These are phyloP conservation scores for Ectropis grisescens DNA, from an alignment of 1,140 invertebrate species.

Conservation along the genomic window DNA sequence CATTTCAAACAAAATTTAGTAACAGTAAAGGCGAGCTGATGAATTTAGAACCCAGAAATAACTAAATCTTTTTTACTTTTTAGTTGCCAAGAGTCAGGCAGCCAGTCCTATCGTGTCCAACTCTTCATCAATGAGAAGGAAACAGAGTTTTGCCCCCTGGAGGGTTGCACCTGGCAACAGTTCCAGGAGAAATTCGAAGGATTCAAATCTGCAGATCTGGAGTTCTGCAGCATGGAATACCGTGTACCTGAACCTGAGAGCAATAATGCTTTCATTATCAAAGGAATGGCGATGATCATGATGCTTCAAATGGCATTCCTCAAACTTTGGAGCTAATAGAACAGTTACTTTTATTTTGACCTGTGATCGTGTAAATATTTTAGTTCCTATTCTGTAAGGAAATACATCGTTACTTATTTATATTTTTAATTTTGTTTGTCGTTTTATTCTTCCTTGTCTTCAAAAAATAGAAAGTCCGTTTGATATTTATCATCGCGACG, in stretches of 20 bases:
- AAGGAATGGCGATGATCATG: neutral
- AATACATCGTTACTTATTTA: too few species aligned
- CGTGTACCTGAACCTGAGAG: constrained; percentile 4
- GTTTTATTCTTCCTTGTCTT: too few species aligned
- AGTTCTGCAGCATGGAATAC: constrained; percentile 30
- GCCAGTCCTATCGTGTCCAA: constrained; percentile 23
- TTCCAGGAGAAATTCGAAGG: constrained; percentile 29
- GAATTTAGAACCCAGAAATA: too few species aligned
- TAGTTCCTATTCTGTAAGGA: too few species aligned
- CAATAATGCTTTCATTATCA: neutral
- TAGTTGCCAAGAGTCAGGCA: constrained; percentile 26
- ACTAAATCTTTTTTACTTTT: too few species aligned
- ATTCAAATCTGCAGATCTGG: constrained; percentile 21
- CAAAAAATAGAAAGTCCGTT: too few species aligned
- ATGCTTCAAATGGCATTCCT: neutral
- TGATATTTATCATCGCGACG: too few species aligned
- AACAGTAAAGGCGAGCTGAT: too few species aligned
- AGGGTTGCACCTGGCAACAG: constrained; percentile 38
- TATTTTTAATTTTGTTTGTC: too few species aligned
- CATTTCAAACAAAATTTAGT: too few species aligned
- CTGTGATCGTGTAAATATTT: too few species aligned
- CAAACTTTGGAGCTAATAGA: neutral
- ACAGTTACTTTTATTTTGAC: too few species aligned
- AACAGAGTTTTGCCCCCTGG: constrained; percentile 29
- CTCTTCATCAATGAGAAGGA: constrained; percentile 37